Evolutionary conservation across 2,888 invertebrate species (phyloP).

Genomic region (Cacoxenus indagator): DNA sequence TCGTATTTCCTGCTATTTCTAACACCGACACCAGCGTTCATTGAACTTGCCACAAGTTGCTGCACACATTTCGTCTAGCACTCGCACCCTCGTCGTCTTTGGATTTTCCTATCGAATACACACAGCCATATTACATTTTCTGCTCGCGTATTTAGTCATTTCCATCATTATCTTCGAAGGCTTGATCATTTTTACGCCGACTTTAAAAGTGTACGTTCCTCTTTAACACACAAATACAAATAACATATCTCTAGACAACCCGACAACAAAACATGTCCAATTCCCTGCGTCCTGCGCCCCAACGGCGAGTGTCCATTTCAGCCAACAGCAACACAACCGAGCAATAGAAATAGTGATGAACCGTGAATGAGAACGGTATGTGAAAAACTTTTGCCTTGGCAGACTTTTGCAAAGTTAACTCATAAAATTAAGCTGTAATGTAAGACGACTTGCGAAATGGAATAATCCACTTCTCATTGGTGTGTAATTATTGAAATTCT

Average conservation of each 20-base stretch:
- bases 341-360: not conserved
- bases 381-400: not conserved
- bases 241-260: not conserved
- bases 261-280: not conserved
- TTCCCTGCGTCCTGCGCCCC: too few relatives aligned
- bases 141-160: slow-evolving; percentile 1
- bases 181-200: not conserved
- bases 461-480: not conserved
- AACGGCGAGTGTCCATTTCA: too few relatives aligned
- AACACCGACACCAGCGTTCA: slow-evolving; percentile 17
- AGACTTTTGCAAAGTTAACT: slow-evolving; percentile 15
- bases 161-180: not conserved
- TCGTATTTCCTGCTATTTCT: not conserved
- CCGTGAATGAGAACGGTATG: not conserved
- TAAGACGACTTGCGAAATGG: not conserved
- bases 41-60: slow-evolving; percentile 14
- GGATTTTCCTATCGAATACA: not conserved
- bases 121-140: not conserved
- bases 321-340: too few relatives aligned
- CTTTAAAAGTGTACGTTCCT: not conserved
- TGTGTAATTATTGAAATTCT: not conserved
- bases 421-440: not conserved
- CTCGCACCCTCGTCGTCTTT: not conserved
- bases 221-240: not conserved
- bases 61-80: not conserved